Conservation (phyloP, 2,888 invertebrate species). For the Dromius quadrimaculatus region DNA sequence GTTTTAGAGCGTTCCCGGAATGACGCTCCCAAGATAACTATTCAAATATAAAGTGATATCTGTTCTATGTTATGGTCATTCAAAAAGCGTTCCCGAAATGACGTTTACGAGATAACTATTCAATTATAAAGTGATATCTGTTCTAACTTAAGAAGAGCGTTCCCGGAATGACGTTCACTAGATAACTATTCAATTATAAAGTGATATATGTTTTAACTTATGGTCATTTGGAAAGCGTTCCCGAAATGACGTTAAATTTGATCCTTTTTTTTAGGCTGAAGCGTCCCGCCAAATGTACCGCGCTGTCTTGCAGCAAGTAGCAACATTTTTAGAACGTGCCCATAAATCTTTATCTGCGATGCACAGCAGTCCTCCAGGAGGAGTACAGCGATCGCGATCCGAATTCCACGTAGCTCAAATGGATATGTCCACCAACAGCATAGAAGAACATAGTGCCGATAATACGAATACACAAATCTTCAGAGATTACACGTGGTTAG, state of each 20-base stretch:
- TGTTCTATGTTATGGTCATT: too few relatives aligned
- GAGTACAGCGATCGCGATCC: slow-evolving; percentile 69
- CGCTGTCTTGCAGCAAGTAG: slow-evolving; percentile 78
- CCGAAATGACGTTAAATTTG: not conserved
- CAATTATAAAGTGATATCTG: too few relatives aligned
- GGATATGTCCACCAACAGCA: slow-evolving; percentile 53
- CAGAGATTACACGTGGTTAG: slow-evolving; percentile 73
- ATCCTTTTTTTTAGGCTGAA: slow-evolving; percentile 72
- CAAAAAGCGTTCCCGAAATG: too few relatives aligned
- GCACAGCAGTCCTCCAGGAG: slow-evolving; percentile 53
- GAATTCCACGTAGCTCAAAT: slow-evolving; percentile 67
- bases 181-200: too few relatives aligned
- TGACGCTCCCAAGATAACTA: too few relatives aligned
- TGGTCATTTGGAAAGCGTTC: too few relatives aligned
- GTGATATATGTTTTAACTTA: too few relatives aligned
- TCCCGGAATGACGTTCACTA: too few relatives aligned
- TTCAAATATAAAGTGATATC: too few relatives aligned
- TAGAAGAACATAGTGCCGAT: slow-evolving; percentile 57
- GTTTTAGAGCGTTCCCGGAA: too few relatives aligned
- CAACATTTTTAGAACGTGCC: slow-evolving; percentile 76
- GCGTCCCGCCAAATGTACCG: slow-evolving; percentile 80
- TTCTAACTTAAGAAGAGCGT: too few relatives aligned
- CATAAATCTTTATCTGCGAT: slow-evolving; percentile 74
- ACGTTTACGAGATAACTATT: too few relatives aligned
- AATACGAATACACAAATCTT: slow-evolving; percentile 66